Evolutionary conservation across 2,888 invertebrate species (phyloP).

Genomic region (Diachrysia chrysitis): DNA sequence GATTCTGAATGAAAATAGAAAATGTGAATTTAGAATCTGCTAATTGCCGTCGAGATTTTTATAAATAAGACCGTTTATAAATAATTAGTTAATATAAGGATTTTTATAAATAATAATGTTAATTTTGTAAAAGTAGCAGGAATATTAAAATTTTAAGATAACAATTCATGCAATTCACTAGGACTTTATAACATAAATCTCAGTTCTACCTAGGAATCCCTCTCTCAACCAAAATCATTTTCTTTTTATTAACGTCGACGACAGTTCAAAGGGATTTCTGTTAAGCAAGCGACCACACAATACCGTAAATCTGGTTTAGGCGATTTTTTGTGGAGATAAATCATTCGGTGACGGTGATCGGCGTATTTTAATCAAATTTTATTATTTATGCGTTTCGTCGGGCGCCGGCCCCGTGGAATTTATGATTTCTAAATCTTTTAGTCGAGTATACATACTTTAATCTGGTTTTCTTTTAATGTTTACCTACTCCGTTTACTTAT

Average conservation of each 20-base stretch:
- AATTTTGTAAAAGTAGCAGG: too few relatives aligned
- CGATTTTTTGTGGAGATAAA: slow-evolving; percentile 59
- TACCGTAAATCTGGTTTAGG: slow-evolving; percentile 60
- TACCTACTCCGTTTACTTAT: too few relatives aligned
- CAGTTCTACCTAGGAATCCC: not conserved
- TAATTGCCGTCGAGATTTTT: too few relatives aligned
- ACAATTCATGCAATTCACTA: too few relatives aligned
- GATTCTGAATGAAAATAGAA: too few relatives aligned
- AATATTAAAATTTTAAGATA: too few relatives aligned
- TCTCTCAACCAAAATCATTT: not conserved
- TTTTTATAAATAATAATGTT: too few relatives aligned
- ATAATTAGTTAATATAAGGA: too few relatives aligned
- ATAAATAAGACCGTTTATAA: too few relatives aligned
- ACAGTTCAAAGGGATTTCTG: slow-evolving; percentile 47
- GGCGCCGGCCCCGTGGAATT: slow-evolving; percentile 31
- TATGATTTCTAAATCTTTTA: slow-evolving; percentile 49
- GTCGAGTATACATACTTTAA: slow-evolving; percentile 31
- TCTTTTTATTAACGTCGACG: slow-evolving; percentile 28
- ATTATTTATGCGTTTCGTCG: slow-evolving; percentile 51
- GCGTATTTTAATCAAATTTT: slow-evolving; percentile 55
- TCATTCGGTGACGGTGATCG: slow-evolving; percentile 46
- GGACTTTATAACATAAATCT: too few relatives aligned
- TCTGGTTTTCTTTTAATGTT: slow-evolving; percentile 11
- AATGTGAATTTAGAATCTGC: too few relatives aligned
- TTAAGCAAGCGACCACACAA: slow-evolving; percentile 40